Evolutionary conservation across 2,113 vertebrate genomes (phyloP).

Genomic region (Etheostoma spectabile): DNA sequence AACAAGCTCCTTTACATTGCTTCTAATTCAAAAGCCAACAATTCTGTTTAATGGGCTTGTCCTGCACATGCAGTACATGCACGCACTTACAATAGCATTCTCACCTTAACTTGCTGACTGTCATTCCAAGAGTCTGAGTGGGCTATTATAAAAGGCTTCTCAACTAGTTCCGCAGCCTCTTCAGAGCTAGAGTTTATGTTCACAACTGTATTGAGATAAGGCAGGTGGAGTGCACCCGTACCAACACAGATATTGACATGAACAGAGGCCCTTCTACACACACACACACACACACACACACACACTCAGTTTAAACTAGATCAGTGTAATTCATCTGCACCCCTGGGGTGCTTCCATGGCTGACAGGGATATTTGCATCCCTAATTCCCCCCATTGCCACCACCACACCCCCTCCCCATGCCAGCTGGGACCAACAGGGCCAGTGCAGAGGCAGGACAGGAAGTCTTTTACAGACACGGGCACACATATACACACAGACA

Average conservation of each 20-base stretch:
- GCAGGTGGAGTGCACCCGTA: constrained; percentile 58
- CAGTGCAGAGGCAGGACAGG: constrained; percentile 63
- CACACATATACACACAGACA: constrained; percentile 27
- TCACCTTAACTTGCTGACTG: constrained; percentile 60
- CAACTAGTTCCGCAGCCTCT: constrained; percentile 31
- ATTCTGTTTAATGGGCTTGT: constrained; percentile 32
- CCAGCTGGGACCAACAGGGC: constrained; percentile 76
- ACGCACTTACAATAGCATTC: constrained; percentile 34
- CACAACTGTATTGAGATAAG: constrained; percentile 23
- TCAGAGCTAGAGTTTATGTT: constrained; percentile 43
- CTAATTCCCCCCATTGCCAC: constrained; percentile 68
- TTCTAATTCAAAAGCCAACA: constrained; percentile 36
- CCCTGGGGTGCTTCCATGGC: constrained; percentile 66
- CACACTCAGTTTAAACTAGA: constrained; percentile 64
- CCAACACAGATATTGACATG: constrained; percentile 17
- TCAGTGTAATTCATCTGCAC: constrained; percentile 73
- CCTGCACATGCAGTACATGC: constrained; percentile 5
- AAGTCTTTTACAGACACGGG: constrained; percentile 49
- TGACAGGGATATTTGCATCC: constrained; percentile 82
- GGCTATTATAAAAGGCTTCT: constrained; percentile 54
- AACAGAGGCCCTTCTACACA: constrained; percentile 19
- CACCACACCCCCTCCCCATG: constrained; percentile 15
- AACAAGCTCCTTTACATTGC: constrained; percentile 2
- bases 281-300: constrained; percentile 16
- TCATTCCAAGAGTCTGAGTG: constrained; percentile 50